Percentiles rank a stretch among this genome's conserved stretches.
Evolutionary conservation across 2,797 vertebrate species (phyloP).

Genomic region (Phataginus tricuspis): DNA sequence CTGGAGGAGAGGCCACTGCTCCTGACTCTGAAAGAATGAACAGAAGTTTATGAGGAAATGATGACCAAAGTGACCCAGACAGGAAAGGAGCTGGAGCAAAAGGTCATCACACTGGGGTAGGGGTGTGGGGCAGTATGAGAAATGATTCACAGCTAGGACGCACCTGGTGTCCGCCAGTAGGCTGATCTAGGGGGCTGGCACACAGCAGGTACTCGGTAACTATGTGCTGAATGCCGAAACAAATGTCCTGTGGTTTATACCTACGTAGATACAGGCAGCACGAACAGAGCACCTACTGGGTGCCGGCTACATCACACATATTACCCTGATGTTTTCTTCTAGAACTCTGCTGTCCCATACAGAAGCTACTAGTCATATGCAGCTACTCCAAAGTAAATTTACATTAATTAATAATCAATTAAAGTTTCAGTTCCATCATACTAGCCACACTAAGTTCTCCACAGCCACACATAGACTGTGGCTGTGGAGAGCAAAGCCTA

Average conservation of each 20-base stretch:
- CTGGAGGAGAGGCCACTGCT: not conserved
- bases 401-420: not conserved
- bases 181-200: not conserved
- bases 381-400: not conserved
- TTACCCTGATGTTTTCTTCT: not conserved
- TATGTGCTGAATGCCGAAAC: not conserved
- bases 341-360: not conserved
- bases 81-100: not conserved
- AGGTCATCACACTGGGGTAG: rapidly evolving
- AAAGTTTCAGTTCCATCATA: not conserved
- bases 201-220: rapidly evolving
- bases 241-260: rapidly evolving
- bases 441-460: not conserved
- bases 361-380: not conserved
- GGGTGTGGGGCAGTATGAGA: too few species aligned
- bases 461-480: rapidly evolving
- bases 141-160: not conserved
- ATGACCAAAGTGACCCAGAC: not conserved
- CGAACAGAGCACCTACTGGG: too few species aligned
- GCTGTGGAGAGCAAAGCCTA: not conserved
- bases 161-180: not conserved
- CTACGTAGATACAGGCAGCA: not conserved
- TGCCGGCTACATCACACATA: not conserved
- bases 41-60: too few species aligned
- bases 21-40: not conserved